Evolutionary conservation across 1,140 invertebrate genomes (phyloP).

Genomic region (Meloidogyne floridensis): DNA sequence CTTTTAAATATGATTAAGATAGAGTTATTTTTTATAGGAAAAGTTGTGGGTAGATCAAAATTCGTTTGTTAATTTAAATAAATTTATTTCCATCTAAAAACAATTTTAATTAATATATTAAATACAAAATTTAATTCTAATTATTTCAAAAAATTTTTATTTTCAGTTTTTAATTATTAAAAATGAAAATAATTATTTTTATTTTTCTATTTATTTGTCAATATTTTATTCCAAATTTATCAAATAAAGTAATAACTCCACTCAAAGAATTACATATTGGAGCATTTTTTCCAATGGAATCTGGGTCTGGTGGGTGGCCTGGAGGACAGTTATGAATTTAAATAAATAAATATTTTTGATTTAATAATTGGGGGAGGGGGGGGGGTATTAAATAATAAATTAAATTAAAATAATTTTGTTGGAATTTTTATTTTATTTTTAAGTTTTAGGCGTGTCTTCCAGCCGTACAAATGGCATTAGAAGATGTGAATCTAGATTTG

Average conservation of each 20-base stretch:
- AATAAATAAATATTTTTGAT: background rate
- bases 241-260: constrained; percentile 12
- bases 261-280: constrained; percentile 80
- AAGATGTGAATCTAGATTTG: constrained; percentile 86
- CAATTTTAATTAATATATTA: background rate
- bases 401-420: background rate
- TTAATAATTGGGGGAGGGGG: background rate
- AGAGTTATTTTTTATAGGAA: no score
- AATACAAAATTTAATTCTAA: background rate
- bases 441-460: constrained; percentile 70
- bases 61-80: no score
- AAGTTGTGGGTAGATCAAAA: no score
- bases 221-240: background rate
- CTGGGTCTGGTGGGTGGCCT: constrained; percentile 81
- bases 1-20: no score
- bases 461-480: constrained; percentile 87
- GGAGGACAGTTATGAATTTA: constrained; percentile 66
- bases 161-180: background rate
- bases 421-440: constrained; percentile 6
- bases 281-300: constrained; percentile 94
- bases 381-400: background rate
- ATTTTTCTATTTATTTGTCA: background rate
- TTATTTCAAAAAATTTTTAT: background rate
- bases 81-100: background rate
- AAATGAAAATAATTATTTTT: constrained; percentile 9